Evolutionary conservation across 2,797 vertebrate species (phyloP), one percentile per base, ranked within the genome.

Genomic region (Leptatherina wallacei): DNA sequence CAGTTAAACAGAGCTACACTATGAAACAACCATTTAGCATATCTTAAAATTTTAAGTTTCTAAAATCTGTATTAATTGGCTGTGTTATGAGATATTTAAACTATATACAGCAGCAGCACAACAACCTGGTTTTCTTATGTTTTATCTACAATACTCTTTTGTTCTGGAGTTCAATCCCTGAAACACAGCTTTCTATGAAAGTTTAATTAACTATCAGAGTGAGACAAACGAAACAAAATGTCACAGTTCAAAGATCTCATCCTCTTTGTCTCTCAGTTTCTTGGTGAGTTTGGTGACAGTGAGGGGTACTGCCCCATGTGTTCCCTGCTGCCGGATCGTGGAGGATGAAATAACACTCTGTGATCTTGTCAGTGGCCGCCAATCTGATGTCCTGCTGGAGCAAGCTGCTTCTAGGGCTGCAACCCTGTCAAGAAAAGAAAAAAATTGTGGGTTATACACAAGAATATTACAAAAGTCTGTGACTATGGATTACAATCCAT

Each of bases 161-260:
- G 36, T 58, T 47, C 18, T 22, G 30, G 29, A 68, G 20, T 52
- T 3, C 44, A 20, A 72, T 68, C 56, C 6, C 56, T 4, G 66
- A 0, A 2, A 33, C 12, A 13, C 6, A 11, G 20, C 30, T 35
- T 18, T 63, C 63, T 68, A 44, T 13, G 4, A 57, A 65, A 16
- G n/a, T 44, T 47, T 55, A 51, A 72, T 49, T 73, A 52, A 75
- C 66, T 16, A 66, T 71, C 64, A 40, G 32, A 55, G 7, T 40
- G 22, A 59, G 22, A 64, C 6, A 27, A 18, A n/a, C 62, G 54
- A 30, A 49, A 16, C 18, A 18, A 9, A 40, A 35, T 6, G 71
- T 98, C 95, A 98, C 77, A 98, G 93, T 71, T 96, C 93, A 89
- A 98, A 98, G 85, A 98, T 96, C 77, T 98, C 96, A 18, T 98